phyloP scores from a whole-genome alignment of 2,113 vertebrate species.

The Manacus vitellinus region DNA sequence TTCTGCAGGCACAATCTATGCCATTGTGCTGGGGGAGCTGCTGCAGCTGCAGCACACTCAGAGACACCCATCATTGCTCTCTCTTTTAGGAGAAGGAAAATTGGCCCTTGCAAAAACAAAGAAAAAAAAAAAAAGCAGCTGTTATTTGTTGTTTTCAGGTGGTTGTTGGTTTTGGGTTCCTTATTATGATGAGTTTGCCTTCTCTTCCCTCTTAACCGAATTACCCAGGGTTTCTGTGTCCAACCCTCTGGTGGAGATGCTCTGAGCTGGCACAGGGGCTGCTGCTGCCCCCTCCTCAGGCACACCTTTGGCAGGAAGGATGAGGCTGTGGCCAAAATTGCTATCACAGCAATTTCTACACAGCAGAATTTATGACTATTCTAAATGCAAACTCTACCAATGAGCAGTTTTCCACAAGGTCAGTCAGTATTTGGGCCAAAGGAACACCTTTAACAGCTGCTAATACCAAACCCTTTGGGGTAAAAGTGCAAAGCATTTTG shows the following conservation, averaged over 20 bases:
- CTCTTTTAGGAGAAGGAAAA: constrained; percentile 57
- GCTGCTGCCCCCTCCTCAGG: not conserved
- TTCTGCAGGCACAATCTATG: not conserved
- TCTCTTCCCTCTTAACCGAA: constrained; percentile 55
- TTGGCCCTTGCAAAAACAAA: constrained; percentile 30
- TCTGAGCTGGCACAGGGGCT: not conserved
- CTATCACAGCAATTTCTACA: not conserved
- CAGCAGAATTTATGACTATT: not conserved
- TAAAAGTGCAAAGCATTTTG: not conserved
- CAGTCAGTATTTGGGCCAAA: not conserved
- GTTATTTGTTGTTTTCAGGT: constrained; percentile 67
- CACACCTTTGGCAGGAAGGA: not conserved
- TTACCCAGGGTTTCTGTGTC: constrained; percentile 50
- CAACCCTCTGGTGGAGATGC: not conserved
- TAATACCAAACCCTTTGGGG: not conserved
- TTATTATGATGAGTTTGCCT: constrained; percentile 66
- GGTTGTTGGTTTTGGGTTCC: not conserved
- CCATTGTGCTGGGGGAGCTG: not conserved
- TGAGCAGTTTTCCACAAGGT: not conserved
- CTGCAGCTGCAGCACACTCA: constrained; percentile 57
- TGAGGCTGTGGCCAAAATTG: not conserved
- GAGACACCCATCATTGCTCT: constrained; percentile 24
- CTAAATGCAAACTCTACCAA: not conserved
- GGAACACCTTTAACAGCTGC: not conserved
- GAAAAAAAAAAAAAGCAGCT: constrained; percentile 47